Evolutionary conservation across 2,888 invertebrate species (phyloP), one percentile per base, ranked within the genome.

Genomic region (Ganaspis brasiliensis): DNA sequence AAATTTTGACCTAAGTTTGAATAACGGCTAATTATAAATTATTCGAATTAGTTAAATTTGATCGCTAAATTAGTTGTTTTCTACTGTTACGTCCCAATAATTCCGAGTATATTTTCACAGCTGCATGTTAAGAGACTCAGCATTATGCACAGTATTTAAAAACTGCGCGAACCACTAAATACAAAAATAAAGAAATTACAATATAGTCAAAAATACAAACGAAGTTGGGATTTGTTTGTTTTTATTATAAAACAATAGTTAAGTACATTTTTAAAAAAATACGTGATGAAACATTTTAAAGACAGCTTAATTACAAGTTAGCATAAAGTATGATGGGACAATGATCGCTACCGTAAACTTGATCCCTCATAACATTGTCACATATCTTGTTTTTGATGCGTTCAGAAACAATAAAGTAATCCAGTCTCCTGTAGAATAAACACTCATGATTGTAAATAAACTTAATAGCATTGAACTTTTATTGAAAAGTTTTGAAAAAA

Each of bases 261-360:
- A 31, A 52, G n/a, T 19, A 19, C 19, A 19, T 52, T 16, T 9
- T n/a, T n/a, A 19, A 52, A 52, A 9, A 9, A 52, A 52, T 52
- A 16, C 8, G 9, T 1, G 16, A 19, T 52, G 19, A 16, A 19
- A 52, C 16, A 9, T 1, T 40, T 40, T 52, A 14, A 45, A 10
- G 19, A 14, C 6, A 12, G 37, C 37, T 37, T 21, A 12, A 57
- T 80, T 72, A 81, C 14, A 81, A 55, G 24, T 79, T 70, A 49
- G 74, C 79, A 76, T 96, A 96, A 61, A 98, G 92, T 52, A 96
- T 94, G 83, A 99, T 94, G 0, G 99, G 99, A 90, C 99, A 99
- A 92, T 99, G 99, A 91, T 99, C 99, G 89, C 98, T 98, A 52
- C 99, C 99, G 89, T 94, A 94, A 4, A 98, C 96, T 82, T 96